A percentile compares a stretch with the other conserved stretches of the same genome.
These are phyloP conservation scores for Xyliphius kryptos DNA, from an alignment of 2,113 vertebrate genomes.

Conservation along the genomic window DNA sequence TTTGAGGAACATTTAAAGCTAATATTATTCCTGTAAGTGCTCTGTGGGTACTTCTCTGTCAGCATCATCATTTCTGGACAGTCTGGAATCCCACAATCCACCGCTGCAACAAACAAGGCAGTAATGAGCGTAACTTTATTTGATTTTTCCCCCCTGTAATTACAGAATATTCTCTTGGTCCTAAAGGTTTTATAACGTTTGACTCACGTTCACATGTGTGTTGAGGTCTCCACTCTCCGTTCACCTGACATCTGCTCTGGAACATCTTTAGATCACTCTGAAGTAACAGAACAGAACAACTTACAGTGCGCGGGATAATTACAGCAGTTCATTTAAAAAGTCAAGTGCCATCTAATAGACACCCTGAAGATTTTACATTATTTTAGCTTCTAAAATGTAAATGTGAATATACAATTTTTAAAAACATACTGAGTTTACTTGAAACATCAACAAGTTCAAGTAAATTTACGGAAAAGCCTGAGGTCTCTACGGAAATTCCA, in stretches of 20 bases:
- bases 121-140: background rate
- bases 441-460: no score
- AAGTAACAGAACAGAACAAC: constrained; percentile 1
- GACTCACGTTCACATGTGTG: constrained; percentile 56
- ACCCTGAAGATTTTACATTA: no score
- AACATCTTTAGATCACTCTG: constrained; percentile 32
- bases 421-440: no score
- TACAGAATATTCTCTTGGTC: background rate
- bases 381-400: no score
- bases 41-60: constrained; percentile 16
- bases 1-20: constrained; percentile 50
- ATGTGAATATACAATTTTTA: no score
- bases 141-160: background rate
- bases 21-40: constrained; percentile 45
- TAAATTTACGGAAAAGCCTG: no score
- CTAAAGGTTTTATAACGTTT: background rate
- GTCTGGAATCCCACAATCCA: constrained; percentile 71
- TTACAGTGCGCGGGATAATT: background rate
- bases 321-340: no score
- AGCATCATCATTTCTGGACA: constrained; percentile 43
- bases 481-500: no score
- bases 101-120: constrained; percentile 57
- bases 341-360: no score
- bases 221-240: constrained; percentile 53
- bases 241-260: constrained; percentile 45